Evolutionary conservation across 2,888 invertebrate species (phyloP), one percentile per base, ranked within the genome.

Genomic region (Altica lythri): DNA sequence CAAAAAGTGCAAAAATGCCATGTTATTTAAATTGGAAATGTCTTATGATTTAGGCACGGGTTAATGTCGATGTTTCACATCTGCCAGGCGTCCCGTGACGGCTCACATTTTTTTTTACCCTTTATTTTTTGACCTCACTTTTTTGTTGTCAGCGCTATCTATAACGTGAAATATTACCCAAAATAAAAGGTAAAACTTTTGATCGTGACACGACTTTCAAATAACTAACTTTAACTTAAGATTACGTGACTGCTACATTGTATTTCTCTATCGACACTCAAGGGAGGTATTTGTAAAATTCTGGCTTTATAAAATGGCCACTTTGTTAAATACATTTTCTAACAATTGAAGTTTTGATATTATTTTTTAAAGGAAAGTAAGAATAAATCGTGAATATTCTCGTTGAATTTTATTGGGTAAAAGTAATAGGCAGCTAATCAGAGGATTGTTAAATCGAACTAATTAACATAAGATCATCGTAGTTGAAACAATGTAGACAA

Each of bases 231-330:
- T 49, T 42, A 49, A 42, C 29, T 49, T 49, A 49, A 40, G 30
- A 18, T 49, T 49, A 49, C 49, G 49, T 49, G 49, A 49, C 49
- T 49, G 49, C 30, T 49, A 40, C 40, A 49, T 40, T 49, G 49
- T 48, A 40, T 49, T 49, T 40, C 49, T 49, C 14, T 22, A 40
- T 49, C 40, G 40, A 32, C 40, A 49, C 49, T 49, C 49, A 25
- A 42, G 49, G 40, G 37, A 16, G 40, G 40, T 49, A 49, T 49
- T 49, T 49, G 40, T 27, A 30, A 49, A 49, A 49, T 40, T 40
- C 40, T 14, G 19, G 32, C 40, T 49, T 49, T 49, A 40, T 10
- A 29, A 32, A 49, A 49, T 49, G 16, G 22, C 35, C 34, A 35
- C 35, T 46, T 12, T 35, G 22, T 46, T 32, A 12, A 13, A 19